Base-by-base conservation (phyloP, 2,113 vertebrate genomes). In the Thoracochromis brauschi region DNA sequence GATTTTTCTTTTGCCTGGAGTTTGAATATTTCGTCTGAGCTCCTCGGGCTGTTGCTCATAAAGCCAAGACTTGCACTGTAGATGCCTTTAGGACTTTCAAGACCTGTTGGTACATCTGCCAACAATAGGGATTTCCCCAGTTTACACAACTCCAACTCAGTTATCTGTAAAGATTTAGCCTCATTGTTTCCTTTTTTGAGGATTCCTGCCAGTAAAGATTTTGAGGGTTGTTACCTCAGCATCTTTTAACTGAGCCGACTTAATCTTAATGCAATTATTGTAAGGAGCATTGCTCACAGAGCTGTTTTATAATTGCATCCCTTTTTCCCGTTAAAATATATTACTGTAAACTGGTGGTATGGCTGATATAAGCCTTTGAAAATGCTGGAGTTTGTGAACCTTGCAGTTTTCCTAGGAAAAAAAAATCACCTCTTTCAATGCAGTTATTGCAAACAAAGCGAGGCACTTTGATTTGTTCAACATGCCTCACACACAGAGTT, bases 81-180 rank as follows among this genome's bases (percentile, higher is more conserved):
- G 90, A 88, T 92, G 95, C 95, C 96, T 96, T 60, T 79, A 96
- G 96, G 95, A 95, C 88, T 92, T 94, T 80, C 42, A 89, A 94
- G 94, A 85, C 90, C 93, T 95, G 91, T 87, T 93, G 93, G 75
- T 95, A 87, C 93, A 93, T 95, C 93, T 96, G 95, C 94, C 96
- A 96, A 96, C 96, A 96, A 96, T 94, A 97, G 96, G 96, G 96
- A 97, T 96, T 97, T 93, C 96, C 96, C 96, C 89, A 90, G 88
- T 96, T 95, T 94, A 93, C 92, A 95, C 91, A 95, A 81, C 85
- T 89, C 83, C 13, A 89, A 91, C 81, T 87, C 92, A 94, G 92
- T 91, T 92, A 90, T 83, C 90, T 92, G 88, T n/a, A 26, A 85
- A 93, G 90, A 91, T 91, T 93, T 63, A 38, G 81, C 87, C 88